Evolutionary conservation across 2,888 invertebrate genomes (phyloP), one percentile per base, ranked within the genome.

Genomic region (Drosophila suboccidentalis): DNA sequence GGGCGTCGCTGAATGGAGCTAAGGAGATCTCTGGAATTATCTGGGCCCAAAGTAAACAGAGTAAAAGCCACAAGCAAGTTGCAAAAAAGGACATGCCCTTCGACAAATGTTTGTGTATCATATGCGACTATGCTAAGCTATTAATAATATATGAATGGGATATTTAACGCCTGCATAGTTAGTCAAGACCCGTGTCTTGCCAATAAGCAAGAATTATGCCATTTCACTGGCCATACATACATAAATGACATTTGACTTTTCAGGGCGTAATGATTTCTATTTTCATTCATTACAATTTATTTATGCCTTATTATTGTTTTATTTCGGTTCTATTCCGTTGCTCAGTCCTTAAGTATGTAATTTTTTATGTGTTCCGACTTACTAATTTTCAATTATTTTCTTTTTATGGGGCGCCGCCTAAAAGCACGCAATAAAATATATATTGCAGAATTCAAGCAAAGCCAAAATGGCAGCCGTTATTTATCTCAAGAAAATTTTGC

Each of bases 181-280:
- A 64, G 58, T 46, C 46, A 44, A 26, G 26, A 26, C 26, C 26
- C 26, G 26, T 26, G 26, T 26, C 26, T 26, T 26, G 1, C 38
- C 10, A n/a, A 43, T 39, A 53, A 43, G 43, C 62, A 38, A 43
- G 39, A 57, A 32, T 36, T 49, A 50, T 47, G 39, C 34, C 66
- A 54, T 55, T 65, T 34, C 46, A 39, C 29, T 57, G 29, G 41
- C 58, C 63, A 43, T 50, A 58, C 63, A 43, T 50, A 58, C 58
- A 29, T 47, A 9, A 10, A 43, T 75, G 75, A 78, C 72, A 71
- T 79, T 82, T 85, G 65, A 59, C 71, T 79, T 82, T 71, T 66
- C 36, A 9, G 11, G 54, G 47, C 55, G 32, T 38, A 34, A 55
- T 46, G 64, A 71, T 57, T 71, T 61, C 39, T 19, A 39, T 19